Evolutionary conservation across 2,113 vertebrate genomes (phyloP).

Genomic region (Promerops cafer): DNA sequence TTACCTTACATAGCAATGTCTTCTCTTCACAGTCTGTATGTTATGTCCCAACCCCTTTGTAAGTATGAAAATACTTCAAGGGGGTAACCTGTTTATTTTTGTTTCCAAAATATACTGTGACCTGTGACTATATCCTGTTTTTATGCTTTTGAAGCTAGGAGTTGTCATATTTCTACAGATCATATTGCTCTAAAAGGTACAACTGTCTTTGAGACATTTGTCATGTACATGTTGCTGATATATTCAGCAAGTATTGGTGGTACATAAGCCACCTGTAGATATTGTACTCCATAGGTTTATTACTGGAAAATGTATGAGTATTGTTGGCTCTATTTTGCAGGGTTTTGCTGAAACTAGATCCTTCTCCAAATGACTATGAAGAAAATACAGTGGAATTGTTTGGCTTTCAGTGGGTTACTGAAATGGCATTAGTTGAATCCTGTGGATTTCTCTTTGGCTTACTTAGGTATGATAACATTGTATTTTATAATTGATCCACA

Average conservation of each 20-base stretch:
- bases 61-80: neutral
- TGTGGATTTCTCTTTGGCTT: constrained; percentile 88
- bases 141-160: neutral
- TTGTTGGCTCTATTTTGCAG: constrained; percentile 70
- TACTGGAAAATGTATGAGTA: neutral
- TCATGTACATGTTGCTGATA: neutral
- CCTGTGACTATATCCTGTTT: neutral
- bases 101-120: neutral
- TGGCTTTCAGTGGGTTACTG: constrained; percentile 91
- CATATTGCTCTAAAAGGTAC: neutral
- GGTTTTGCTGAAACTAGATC: constrained; percentile 85
- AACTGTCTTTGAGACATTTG: neutral
- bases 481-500: neutral
- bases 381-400: constrained; percentile 86
- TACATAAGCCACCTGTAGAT: neutral
- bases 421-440: constrained; percentile 88
- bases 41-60: neutral
- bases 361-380: constrained; percentile 87
- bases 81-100: neutral
- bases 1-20: neutral
- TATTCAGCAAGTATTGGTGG: neutral
- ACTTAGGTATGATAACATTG: constrained; percentile 76
- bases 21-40: neutral
- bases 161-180: neutral
- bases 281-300: neutral